phyloP scores from a whole-genome alignment of 2,113 vertebrate species.

The Varanus komodoensis region DNA sequence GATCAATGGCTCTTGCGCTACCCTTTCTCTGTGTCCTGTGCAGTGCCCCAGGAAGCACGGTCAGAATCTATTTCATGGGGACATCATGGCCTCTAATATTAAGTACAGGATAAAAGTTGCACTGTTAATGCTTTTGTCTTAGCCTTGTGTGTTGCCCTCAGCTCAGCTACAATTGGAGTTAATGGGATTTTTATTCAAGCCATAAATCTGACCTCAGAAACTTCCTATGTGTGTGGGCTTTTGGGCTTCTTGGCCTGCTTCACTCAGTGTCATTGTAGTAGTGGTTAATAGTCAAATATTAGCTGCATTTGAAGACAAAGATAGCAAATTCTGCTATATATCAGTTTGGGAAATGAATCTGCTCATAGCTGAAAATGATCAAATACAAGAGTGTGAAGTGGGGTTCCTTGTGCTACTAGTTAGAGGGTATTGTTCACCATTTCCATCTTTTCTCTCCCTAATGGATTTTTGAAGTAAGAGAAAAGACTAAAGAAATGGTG shows the following conservation, averaged over 20 bases:
- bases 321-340: background rate
- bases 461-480: too few relatives aligned
- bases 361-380: background rate
- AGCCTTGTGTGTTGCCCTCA: background rate
- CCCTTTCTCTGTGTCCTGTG: background rate
- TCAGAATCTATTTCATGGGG: constrained; percentile 22
- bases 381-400: background rate
- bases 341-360: background rate
- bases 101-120: constrained; percentile 16
- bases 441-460: too few relatives aligned
- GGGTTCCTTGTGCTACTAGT: background rate
- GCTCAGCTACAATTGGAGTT: constrained; percentile 32
- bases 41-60: constrained; percentile 4
- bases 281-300: constrained; percentile 5
- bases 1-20: background rate
- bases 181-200: constrained; percentile 50
- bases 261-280: background rate
- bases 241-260: background rate
- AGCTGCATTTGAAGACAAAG: background rate
- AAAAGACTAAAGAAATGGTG: too few relatives aligned
- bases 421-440: too few relatives aligned
- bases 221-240: background rate
- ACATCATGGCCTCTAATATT: background rate
- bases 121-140: constrained; percentile 26
- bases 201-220: constrained; percentile 36